Evolutionary conservation across 2,113 vertebrate species (phyloP).

Genomic region (Pterocles burchelli): DNA sequence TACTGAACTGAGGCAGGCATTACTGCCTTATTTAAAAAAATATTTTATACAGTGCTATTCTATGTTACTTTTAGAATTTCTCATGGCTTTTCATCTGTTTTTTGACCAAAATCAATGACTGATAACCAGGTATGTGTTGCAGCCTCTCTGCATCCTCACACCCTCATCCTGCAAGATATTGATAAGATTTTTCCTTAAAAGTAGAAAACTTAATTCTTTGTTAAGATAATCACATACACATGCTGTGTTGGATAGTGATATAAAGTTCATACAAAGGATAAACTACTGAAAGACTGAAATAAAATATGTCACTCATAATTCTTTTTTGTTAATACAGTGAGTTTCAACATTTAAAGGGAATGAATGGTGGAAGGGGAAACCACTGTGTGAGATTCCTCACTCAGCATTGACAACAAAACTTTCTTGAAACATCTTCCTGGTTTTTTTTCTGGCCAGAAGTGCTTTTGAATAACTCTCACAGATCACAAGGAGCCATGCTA

Average conservation of each 20-base stretch:
- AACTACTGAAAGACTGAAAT: background rate
- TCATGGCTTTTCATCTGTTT: background rate
- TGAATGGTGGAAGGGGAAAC: background rate
- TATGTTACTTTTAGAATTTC: background rate
- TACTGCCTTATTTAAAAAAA: too few species aligned
- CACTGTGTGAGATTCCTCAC: background rate
- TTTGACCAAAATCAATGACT: background rate
- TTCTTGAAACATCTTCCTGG: background rate
- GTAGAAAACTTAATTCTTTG: too few species aligned
- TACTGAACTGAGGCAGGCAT: background rate
- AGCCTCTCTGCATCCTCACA: background rate
- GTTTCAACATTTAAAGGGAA: background rate
- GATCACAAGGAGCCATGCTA: background rate
- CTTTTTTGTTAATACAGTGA: background rate
- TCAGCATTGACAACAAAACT: background rate
- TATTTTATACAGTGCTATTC: background rate
- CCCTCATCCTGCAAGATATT: too few species aligned
- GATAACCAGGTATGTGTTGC: background rate
- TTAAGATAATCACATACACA: too few species aligned
- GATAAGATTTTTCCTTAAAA: too few species aligned
- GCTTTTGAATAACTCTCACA: background rate
- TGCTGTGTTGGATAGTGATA: background rate
- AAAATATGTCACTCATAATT: background rate
- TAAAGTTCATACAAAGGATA: background rate
- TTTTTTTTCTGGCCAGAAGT: background rate